Evolutionary conservation across 35 echinoderm and acorn worm species (phyloP).

Genomic region (Amphiura filiformis): DNA sequence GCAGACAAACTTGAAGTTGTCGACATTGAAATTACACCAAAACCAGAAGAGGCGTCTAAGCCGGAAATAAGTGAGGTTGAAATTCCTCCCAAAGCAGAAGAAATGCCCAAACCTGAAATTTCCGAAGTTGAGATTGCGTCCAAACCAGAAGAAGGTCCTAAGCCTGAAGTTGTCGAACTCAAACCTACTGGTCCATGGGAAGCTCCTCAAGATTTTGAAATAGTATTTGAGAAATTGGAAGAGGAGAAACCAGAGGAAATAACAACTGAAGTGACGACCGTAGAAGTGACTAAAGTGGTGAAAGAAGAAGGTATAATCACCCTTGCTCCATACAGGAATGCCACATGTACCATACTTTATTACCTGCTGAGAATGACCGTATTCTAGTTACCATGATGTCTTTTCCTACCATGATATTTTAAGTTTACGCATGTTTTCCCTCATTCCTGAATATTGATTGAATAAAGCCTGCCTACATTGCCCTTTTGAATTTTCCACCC

Average conservation of each 20-base stretch:
- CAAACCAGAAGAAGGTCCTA: neutral
- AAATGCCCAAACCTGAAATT: neutral
- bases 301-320: neutral
- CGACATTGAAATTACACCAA: neutral
- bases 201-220: neutral
- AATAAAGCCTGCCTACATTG: neutral
- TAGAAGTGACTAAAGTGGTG: slow-evolving; percentile 1
- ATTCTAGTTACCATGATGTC: neutral
- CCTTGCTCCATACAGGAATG: neutral
- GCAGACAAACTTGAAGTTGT: neutral
- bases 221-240: neutral
- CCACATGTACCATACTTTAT: too few relatives aligned
- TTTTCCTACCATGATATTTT: neutral
- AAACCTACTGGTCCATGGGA: neutral
- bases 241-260: neutral
- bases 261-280: too few relatives aligned
- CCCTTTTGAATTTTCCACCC: neutral
- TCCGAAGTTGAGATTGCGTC: neutral
- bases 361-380: neutral
- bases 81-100: neutral
- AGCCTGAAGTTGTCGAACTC: neutral
- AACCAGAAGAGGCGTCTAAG: neutral
- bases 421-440: neutral
- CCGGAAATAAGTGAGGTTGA: neutral
- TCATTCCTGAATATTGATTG: too few relatives aligned